Base-by-base conservation (phyloP, 2,797 vertebrate species). In the Paguma larvata region DNA sequence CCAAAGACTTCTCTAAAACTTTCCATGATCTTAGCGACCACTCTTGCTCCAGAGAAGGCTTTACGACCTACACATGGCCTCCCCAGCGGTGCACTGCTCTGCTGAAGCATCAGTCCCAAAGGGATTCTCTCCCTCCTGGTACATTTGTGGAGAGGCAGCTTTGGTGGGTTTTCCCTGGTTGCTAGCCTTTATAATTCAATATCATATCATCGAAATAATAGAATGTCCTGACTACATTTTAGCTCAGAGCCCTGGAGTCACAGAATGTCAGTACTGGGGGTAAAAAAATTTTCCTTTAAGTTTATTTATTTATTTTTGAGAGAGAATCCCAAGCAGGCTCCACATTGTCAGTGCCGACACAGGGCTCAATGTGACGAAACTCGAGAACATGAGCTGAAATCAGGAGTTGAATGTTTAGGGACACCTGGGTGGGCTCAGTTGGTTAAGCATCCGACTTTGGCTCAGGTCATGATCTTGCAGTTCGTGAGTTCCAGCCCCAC, bases 11-110 rank as follows among this genome's bases (percentile, higher is more conserved):
- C 78, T 93, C 77, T 79, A 63, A 90, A 62, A 82, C 70, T 86
- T 86, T 32, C 46, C 32, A n/a, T 16, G 23, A 41, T 62, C 25
- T 86, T 93, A 46, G 62, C 9, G 21, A 19, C 25, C 73, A 89
- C 46, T 44, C 51, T 19, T 77, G 25, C 30, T 83, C 68, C 91
- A 94, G n/a, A 94, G 59, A 89, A 89, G 38, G 80, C 44, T 85
- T 25, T 68, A 11, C 3, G 15, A 21, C 34, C 38, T 95, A 18
- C 25, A 82, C 12, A 27, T 11, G 34, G 21, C 32, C 44, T 44
- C 21, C 19, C 46, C 53, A 72, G 6, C 68, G 44, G 77, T 79
- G 13, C 25, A 19, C 15, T 34, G 4, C 25, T 51, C 48, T 73
- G 13, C 38, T 12, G 10, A 85, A 84, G 1, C 56, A 14, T 63